Conservation (phyloP, 2,797 vertebrate genomes). For the Hafferia zeledoni region DNA sequence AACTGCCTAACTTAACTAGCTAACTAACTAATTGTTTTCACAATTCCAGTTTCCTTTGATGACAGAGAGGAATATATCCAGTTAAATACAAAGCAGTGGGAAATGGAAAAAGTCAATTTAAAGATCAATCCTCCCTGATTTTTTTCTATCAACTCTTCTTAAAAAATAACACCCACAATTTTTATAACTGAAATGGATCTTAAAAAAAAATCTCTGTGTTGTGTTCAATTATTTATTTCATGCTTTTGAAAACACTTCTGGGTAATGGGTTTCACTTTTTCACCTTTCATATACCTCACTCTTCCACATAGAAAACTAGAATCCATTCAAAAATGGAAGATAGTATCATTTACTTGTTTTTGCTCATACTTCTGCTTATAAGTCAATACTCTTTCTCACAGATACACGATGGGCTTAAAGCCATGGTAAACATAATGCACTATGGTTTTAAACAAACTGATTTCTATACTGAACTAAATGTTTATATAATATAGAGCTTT, state of each 20-base stretch:
- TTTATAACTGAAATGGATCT: constrained; percentile 18
- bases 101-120: constrained; percentile 45
- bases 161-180: neutral
- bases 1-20: neutral
- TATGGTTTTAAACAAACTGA: neutral
- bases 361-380: neutral
- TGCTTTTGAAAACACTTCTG: constrained; percentile 1
- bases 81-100: neutral
- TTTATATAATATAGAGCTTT: neutral
- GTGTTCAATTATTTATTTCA: constrained; percentile 50
- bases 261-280: constrained; percentile 15
- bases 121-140: constrained; percentile 25
- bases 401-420: neutral
- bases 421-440: neutral
- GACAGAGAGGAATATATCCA: neutral
- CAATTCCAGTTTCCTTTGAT: neutral
- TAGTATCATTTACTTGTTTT: neutral
- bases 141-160: neutral
- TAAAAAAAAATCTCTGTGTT: neutral
- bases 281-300: neutral
- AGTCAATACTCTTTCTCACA: neutral
- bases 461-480: neutral
- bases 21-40: neutral
- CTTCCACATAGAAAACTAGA: neutral
- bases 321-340: neutral